Evolutionary conservation across 2,113 vertebrate species (phyloP).

Genomic region (Pluvialis apricaria): DNA sequence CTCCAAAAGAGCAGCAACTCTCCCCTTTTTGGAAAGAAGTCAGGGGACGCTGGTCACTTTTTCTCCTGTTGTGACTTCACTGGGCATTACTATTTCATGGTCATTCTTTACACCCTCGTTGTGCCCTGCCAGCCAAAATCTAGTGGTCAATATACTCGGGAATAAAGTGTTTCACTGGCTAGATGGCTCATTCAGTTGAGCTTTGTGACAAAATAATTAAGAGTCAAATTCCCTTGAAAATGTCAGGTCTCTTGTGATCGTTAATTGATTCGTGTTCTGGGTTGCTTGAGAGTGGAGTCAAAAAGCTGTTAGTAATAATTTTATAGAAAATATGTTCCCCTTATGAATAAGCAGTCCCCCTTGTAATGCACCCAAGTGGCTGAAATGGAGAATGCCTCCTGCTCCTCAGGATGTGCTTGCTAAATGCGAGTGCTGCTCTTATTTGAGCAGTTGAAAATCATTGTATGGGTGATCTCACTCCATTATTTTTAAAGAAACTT

Average conservation of each 20-base stretch:
- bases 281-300: not conserved
- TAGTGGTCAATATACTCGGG: not conserved
- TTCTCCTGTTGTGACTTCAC: not conserved
- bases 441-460: not conserved
- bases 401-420: not conserved
- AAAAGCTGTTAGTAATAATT: not conserved
- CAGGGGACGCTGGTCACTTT: not conserved
- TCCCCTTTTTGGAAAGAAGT: not conserved
- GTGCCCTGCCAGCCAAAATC: not conserved
- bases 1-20: not conserved
- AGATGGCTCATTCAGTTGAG: not conserved
- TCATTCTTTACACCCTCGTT: not conserved
- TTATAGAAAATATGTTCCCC: not conserved
- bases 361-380: not conserved
- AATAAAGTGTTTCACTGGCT: not conserved
- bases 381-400: not conserved
- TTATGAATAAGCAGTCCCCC: not conserved
- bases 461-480: constrained; percentile 19
- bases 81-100: not conserved
- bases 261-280: not conserved
- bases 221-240: not conserved
- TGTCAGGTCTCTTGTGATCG: not conserved
- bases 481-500: constrained; percentile 30
- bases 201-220: not conserved
- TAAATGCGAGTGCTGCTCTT: not conserved